Conservation (phyloP, 2,797 vertebrate species). For the Allobates femoralis region DNA sequence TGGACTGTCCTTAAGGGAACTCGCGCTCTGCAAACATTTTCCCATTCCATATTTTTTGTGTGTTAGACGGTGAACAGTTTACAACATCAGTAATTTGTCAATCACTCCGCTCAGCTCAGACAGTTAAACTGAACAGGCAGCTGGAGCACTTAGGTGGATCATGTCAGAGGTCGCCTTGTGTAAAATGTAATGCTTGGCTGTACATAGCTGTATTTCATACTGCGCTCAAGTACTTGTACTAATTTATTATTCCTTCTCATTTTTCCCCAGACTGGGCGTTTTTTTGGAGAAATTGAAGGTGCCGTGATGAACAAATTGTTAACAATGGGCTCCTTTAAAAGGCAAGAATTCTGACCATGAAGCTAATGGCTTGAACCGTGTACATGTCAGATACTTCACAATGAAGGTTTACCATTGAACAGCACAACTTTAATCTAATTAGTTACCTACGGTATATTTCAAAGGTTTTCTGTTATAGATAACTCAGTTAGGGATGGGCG, state of each 20-base stretch:
- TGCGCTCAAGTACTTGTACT: slow-evolving; percentile 25
- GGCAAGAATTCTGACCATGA: slow-evolving; percentile 77
- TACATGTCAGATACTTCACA: not conserved
- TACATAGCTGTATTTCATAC: slow-evolving; percentile 13
- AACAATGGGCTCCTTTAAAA: slow-evolving; percentile 96
- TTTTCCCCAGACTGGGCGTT: slow-evolving; percentile 86
- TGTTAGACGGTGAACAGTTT: not conserved
- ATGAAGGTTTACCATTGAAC: not conserved
- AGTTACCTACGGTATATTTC: not conserved
- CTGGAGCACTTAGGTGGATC: slow-evolving; percentile 9
- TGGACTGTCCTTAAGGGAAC: slow-evolving; percentile 11
- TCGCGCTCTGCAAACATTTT: not conserved
- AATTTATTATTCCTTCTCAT: slow-evolving; percentile 65
- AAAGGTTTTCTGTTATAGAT: not conserved
- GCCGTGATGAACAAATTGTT: slow-evolving; percentile 96
- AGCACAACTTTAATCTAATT: not conserved
- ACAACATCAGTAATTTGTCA: slow-evolving; percentile 22
- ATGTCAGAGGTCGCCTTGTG: slow-evolving; percentile 24
- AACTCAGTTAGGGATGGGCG: too few species aligned
- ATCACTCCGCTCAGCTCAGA: slow-evolving; percentile 2
- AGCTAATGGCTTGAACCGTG: not conserved
- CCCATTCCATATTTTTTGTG: not conserved
- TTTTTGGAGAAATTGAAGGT: slow-evolving; percentile 94
- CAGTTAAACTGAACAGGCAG: slow-evolving; percentile 26
- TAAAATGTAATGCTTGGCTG: slow-evolving; percentile 28